These are phyloP conservation scores for Triplophysa yarkandensis DNA, from an alignment of 2,797 vertebrate genomes.

Conservation along the genomic window DNA sequence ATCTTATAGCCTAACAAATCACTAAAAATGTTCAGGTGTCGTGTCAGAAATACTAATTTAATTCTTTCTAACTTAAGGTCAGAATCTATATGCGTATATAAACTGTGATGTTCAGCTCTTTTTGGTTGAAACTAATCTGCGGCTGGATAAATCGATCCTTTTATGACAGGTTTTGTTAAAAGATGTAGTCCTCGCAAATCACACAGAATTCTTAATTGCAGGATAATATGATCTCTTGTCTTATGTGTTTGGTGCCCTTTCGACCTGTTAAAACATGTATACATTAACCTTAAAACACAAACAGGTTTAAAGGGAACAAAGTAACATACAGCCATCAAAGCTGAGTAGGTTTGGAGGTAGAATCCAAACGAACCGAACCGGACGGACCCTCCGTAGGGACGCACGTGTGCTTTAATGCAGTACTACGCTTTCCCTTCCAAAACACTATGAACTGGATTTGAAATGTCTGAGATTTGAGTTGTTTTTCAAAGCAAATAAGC, in stretches of 20 bases:
- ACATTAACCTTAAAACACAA: not conserved
- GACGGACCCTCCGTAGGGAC: no score
- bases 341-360: not conserved
- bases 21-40: not conserved
- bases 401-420: not conserved
- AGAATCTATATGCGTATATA: not conserved
- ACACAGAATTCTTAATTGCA: not conserved
- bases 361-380: not conserved
- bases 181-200: constrained; percentile 11
- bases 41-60: not conserved
- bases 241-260: not conserved
- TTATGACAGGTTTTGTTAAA: constrained; percentile 32
- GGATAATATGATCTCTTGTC: not conserved
- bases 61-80: not conserved
- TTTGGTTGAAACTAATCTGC: constrained; percentile 19
- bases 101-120: not conserved
- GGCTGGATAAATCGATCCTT: constrained; percentile 28
- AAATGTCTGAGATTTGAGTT: not conserved
- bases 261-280: not conserved
- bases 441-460: not conserved
- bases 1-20: not conserved
- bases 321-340: not conserved
- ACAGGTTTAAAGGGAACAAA: not conserved
- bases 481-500: not conserved
- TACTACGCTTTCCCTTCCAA: not conserved